Evolutionary conservation across 2,113 vertebrate genomes (phyloP), one percentile per base, ranked within the genome.

Genomic region (Sceloporus undulatus): DNA sequence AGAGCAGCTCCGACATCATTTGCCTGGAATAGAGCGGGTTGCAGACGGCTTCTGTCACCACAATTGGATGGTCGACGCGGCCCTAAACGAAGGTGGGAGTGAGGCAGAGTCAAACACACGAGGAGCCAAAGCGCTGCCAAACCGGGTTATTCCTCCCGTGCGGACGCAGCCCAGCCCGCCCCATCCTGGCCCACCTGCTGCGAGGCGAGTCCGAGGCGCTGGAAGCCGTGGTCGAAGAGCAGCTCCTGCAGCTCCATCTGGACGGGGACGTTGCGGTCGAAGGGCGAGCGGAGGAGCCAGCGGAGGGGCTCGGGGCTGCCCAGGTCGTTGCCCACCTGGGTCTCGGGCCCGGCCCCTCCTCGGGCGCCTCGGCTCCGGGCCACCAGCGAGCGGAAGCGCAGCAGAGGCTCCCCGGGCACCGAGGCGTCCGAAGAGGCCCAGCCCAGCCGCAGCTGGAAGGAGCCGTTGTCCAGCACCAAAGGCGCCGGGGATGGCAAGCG

Each of bases 231-330:
- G 87, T 99, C 99, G 5, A 99, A 93, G 66, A 99, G 98, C 79
- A 99, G 97, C 95, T 99, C 99, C 93, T 99, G 99, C 85, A 99
- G 97, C 95, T 99, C 98, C 90, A 99, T 96, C 93, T 99, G 99
- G 0, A 99, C 99, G 6, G 98, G 98, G 82, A 98, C 98, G 91
- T 99, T 98, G 75, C 98, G 97, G 93, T 99, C 98, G 91, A 99
- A 99, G 91, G 98, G 98, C 78, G 97, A 99, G 94, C 98, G 99
- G 54, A 99, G 98, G 80, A 99, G 97, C 98, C 98, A 99, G 13
- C 99, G 97, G 90, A 99, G 97, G 0, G 98, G 98, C 94, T 99
- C 98, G 90, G 98, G 94, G 93, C 97, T 99, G 1, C 98, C 97
- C 91, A 99, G 97, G 59, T 99, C 99, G 92, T 99, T 98, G 1